These are phyloP conservation scores for Xanthorhoe spadicearia DNA, from an alignment of 2,888 invertebrate genomes.

Conservation along the genomic window DNA sequence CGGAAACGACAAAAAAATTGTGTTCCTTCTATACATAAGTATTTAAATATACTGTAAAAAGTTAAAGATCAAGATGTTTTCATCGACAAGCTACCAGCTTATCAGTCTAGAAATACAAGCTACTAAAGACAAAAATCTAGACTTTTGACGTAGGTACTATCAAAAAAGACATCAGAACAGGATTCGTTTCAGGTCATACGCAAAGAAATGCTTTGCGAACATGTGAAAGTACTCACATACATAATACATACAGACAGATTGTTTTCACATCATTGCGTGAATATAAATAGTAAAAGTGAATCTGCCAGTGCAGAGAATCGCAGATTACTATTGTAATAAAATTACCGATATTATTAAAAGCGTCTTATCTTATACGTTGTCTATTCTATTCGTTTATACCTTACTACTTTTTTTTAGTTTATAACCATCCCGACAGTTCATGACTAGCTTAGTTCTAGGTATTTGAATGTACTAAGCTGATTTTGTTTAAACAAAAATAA, in stretches of 20 bases:
- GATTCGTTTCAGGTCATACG: slow-evolving; percentile 49
- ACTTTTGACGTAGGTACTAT: background rate
- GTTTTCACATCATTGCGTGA: slow-evolving; percentile 74
- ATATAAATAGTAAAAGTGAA: slow-evolving; percentile 76
- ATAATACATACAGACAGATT: slow-evolving; percentile 62
- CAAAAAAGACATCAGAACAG: slow-evolving; percentile 37
- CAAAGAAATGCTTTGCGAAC: slow-evolving; percentile 48
- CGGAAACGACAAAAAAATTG: too few species aligned
- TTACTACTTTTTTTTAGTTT: too few species aligned
- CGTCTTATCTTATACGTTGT: too few species aligned
- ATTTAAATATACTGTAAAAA: too few species aligned
- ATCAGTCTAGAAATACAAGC: background rate
- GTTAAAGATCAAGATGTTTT: background rate
- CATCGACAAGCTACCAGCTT: background rate
- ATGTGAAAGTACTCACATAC: slow-evolving; percentile 56
- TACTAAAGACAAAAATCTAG: background rate
- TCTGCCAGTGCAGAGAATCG: slow-evolving; percentile 39
- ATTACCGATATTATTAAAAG: background rate
- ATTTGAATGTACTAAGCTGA: too few species aligned
- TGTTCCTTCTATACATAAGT: too few species aligned
- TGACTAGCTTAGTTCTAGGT: too few species aligned
- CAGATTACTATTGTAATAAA: slow-evolving; percentile 12
- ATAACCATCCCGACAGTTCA: too few species aligned
- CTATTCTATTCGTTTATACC: too few species aligned
- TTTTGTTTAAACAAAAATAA: too few species aligned